Conservation (phyloP, 2,113 vertebrate genomes). For the Cheilinus undulatus region DNA sequence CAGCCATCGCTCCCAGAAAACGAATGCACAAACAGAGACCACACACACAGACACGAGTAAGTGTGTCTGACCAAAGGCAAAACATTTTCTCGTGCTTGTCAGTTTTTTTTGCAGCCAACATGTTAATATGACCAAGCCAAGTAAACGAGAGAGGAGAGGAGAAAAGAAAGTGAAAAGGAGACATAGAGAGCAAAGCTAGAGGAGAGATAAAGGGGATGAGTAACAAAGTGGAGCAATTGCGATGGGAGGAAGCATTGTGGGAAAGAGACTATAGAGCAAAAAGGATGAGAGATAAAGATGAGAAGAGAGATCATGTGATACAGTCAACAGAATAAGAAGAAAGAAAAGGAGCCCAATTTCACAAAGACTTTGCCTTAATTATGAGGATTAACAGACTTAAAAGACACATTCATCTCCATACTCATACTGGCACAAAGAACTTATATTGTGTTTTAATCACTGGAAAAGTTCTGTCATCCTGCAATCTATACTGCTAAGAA, state of each 20-base stretch:
- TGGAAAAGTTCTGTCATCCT: background rate
- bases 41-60: slow-evolving; percentile 47
- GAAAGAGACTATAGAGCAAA: slow-evolving; percentile 13
- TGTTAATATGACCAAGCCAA: slow-evolving; percentile 50
- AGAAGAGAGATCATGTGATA: slow-evolving; percentile 17
- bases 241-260: slow-evolving; percentile 15
- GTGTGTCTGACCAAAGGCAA: slow-evolving; percentile 51
- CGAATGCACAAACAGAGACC: slow-evolving; percentile 25
- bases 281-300: slow-evolving; percentile 15
- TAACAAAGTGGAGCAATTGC: slow-evolving; percentile 33
- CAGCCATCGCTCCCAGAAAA: slow-evolving; percentile 65
- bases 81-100: slow-evolving; percentile 59
- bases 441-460: background rate
- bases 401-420: background rate
- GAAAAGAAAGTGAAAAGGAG: background rate
- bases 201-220: slow-evolving; percentile 32
- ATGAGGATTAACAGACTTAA: slow-evolving; percentile 29
- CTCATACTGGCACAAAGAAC: slow-evolving; percentile 5
- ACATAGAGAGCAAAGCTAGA: slow-evolving; percentile 19
- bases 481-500: slow-evolving; percentile 37
- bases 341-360: slow-evolving; percentile 20
- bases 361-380: slow-evolving; percentile 22
- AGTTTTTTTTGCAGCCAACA: slow-evolving; percentile 36
- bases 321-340: slow-evolving; percentile 28
- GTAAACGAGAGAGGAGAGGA: slow-evolving; percentile 13